Evolutionary conservation across 2,797 vertebrate species (phyloP).

Genomic region (Falco cherrug): DNA sequence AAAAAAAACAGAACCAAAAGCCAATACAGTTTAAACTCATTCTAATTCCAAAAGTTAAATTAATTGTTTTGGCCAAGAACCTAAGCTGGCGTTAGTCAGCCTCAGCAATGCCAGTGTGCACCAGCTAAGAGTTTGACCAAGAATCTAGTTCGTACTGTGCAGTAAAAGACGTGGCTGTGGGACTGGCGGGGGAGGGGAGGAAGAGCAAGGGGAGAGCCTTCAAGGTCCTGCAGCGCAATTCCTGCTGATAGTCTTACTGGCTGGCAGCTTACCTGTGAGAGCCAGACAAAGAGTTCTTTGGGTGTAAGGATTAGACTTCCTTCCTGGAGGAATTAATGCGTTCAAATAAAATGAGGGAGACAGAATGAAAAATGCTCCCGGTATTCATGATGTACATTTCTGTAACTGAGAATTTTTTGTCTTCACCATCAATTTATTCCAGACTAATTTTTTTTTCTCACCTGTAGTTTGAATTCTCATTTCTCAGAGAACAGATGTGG

Average conservation of each 20-base stretch:
- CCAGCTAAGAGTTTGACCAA: not conserved
- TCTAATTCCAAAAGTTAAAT: not conserved
- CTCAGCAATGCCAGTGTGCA: not conserved
- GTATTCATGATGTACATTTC: not conserved
- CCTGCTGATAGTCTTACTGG: not conserved
- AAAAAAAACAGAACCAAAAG: not conserved
- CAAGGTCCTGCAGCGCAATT: not conserved
- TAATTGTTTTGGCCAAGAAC: not conserved
- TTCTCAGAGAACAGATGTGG: constrained; percentile 22
- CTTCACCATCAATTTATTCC: constrained; percentile 38
- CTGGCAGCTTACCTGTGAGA: not conserved
- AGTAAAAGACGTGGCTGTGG: not conserved
- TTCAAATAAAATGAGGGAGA: not conserved
- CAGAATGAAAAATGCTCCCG: not conserved
- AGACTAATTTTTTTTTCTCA: not conserved
- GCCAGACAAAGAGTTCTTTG: constrained; percentile 20
- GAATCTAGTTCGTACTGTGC: not conserved
- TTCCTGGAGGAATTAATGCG: not conserved
- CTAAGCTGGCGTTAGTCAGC: not conserved
- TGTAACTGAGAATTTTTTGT: constrained; percentile 37
- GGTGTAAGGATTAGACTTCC: not conserved
- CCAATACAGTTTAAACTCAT: not conserved
- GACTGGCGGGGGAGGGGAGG: not conserved
- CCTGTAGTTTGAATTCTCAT: constrained; percentile 1
- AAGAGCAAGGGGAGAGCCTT: not conserved